Evolutionary conservation across 1,140 invertebrate genomes (phyloP).

Genomic region (Anthonomus grandis): DNA sequence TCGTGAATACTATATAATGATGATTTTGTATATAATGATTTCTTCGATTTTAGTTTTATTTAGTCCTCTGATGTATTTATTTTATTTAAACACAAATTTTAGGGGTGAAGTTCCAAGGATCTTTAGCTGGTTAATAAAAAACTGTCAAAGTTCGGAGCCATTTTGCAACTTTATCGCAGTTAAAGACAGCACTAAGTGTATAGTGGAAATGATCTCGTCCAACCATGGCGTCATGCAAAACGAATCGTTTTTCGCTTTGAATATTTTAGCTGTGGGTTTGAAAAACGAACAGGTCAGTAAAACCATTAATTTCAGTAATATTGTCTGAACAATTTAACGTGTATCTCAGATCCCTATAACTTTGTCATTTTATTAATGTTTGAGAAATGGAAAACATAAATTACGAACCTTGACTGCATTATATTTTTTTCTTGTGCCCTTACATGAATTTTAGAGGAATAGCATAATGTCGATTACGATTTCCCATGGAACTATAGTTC

Average conservation of each 20-base stretch:
- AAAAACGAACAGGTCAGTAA: slow-evolving; percentile 15
- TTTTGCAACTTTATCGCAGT: slow-evolving; percentile 62
- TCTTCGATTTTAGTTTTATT: not conserved
- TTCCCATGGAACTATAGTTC: too few species aligned
- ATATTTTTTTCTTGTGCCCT: too few species aligned
- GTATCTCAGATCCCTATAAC: too few species aligned
- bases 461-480: too few species aligned
- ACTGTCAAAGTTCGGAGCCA: slow-evolving; percentile 54
- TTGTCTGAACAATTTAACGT: too few species aligned
- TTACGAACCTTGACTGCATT: too few species aligned
- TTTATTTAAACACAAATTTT: too few species aligned
- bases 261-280: slow-evolving; percentile 56
- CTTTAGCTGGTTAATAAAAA: slow-evolving; percentile 77
- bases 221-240: slow-evolving; percentile 86
- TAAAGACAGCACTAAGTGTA: slow-evolving; percentile 64
- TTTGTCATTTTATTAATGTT: too few species aligned
- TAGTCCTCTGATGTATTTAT: not conserved
- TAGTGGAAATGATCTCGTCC: slow-evolving; percentile 77
- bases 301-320: too few species aligned
- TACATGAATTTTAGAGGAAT: too few species aligned
- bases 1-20: too few species aligned
- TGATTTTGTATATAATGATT: not conserved
- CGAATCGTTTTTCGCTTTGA: slow-evolving; percentile 72
- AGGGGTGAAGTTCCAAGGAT: slow-evolving; percentile 81
- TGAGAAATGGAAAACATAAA: too few species aligned